Evolutionary conservation across 2,888 invertebrate species (phyloP).

Genomic region (Polydrusus pterygomalis): DNA sequence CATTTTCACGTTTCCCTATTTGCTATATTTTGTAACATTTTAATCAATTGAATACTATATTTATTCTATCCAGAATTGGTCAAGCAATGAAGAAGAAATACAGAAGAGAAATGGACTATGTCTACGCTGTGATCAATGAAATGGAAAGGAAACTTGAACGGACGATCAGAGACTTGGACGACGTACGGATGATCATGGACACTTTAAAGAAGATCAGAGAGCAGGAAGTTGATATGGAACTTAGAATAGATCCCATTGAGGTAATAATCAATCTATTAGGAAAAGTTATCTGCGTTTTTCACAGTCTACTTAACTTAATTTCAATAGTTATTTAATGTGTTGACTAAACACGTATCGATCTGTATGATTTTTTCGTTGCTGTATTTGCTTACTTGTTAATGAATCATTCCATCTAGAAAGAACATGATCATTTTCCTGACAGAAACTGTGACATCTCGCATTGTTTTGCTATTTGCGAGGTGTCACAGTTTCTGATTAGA

Average conservation of each 20-base stretch:
- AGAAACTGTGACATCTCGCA: conserved; percentile 54
- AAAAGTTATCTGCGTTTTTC: too few relatives aligned
- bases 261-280: conserved; percentile 68
- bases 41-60: too few relatives aligned
- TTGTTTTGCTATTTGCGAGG: conserved; percentile 26
- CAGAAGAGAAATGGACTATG: conserved; percentile 93
- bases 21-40: too few relatives aligned
- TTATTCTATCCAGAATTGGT: conserved; percentile 77
- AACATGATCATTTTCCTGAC: conserved; percentile 2
- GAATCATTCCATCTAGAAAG: too few relatives aligned
- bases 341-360: too few relatives aligned
- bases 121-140: conserved; percentile 93
- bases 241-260: conserved; percentile 95
- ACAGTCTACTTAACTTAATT: too few relatives aligned
- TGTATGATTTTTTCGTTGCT: too few relatives aligned
- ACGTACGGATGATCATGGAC: conserved; percentile 95
- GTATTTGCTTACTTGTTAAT: too few relatives aligned
- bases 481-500: conserved; percentile 51
- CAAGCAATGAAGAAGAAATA: conserved; percentile 93
- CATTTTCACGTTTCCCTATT: too few relatives aligned
- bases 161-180: conserved; percentile 93
- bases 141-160: conserved; percentile 92
- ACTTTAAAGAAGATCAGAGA: conserved; percentile 94
- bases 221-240: conserved; percentile 96
- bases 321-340: too few relatives aligned